Base-by-base conservation (phyloP, 2,888 invertebrate species). In the Tridacna crocea region DNA sequence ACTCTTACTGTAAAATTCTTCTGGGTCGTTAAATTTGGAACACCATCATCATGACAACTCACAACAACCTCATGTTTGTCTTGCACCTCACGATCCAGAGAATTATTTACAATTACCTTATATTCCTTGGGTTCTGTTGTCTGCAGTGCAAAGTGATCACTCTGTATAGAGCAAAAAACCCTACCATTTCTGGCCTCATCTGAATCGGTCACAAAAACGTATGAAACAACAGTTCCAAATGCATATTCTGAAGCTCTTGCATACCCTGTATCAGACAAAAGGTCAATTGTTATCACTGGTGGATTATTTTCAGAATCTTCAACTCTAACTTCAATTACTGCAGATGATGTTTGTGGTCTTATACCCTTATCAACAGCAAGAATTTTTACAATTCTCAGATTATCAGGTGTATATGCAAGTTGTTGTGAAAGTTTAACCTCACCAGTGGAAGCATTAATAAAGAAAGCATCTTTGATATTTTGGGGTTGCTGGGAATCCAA, bases 231-330 rank as follows among this genome's bases (percentile, higher is more conserved):
- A 22, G 89, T 79, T 6, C 89, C 91, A 75, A 84, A 85, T 1
- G 90, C 89, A 65, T 87, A 87, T 76, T 92, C 92, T 0, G 91
- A 88, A 12, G 91, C 82, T 73, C 85, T 79, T 15, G 91, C 91
- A 19, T 81, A 83, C 61, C 80, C 83, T 0, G 84, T 70, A 22
- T 63, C 73, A 0, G 90, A 89, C 60, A 92, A 82, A 27, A 91
- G 85, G 76, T 90, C 91, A 11, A 91, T 80, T 27, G 88, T 89
- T 12, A 92, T 88, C 11, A 97, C 96, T 0, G 99, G 98, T 13
- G 98, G 98, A 94, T 98, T 98, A 94, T 99, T 99, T 94, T 98
- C 98, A 94, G 98, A 98, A 82, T 95, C 95, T 92, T 98, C 97
- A 15, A 99, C 96, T 0, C 88, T 89, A 8, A 92, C 87, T 77